A percentile compares a stretch with the other conserved stretches of the same genome.
Conservation (phyloP, 2,888 invertebrate species). For the Toxonevra muliebris region DNA sequence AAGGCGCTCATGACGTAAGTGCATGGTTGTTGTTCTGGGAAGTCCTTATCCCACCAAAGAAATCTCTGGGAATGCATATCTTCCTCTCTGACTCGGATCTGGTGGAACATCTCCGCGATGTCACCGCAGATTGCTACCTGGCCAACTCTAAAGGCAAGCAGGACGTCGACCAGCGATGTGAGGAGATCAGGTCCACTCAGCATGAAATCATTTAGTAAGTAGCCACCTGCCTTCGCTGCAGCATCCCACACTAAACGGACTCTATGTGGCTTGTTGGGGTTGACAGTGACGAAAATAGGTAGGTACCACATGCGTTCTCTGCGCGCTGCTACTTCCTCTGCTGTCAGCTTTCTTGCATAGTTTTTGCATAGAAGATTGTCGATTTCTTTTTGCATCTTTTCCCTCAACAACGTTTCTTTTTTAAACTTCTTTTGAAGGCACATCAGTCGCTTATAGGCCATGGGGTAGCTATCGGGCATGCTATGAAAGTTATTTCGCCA, state of each 20-base stretch:
- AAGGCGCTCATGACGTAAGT: slow-evolving; percentile 32
- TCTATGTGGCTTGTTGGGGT: no score
- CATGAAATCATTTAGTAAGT: no score
- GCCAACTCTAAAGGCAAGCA: slow-evolving; percentile 42
- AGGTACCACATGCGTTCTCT: no score
- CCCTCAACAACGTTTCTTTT: slow-evolving; percentile 24
- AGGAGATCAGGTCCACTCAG: slow-evolving; percentile 32
- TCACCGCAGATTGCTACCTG: slow-evolving; percentile 36
- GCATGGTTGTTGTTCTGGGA: slow-evolving; percentile 14
- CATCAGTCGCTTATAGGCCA: no score
- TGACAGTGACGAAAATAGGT: no score
- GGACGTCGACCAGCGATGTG: slow-evolving; percentile 30
- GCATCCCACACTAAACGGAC: no score
- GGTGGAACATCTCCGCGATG: slow-evolving; percentile 40
- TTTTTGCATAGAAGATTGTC: no score
- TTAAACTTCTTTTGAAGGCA: no score
- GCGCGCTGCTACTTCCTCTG: neutral
- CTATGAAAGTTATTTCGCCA: slow-evolving; percentile 25
- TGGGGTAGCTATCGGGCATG: no score
- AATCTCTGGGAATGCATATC: slow-evolving; percentile 36
- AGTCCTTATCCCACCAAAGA: slow-evolving; percentile 32
- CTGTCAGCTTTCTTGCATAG: slow-evolving; percentile 16
- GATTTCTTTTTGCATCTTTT: slow-evolving; percentile 19
- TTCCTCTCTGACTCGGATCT: slow-evolving; percentile 25
- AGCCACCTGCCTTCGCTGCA: no score